Percentiles rank a stretch among this genome's conserved stretches.
phyloP scores from a whole-genome alignment of 2,797 vertebrate species.

The Spinus pinus region DNA sequence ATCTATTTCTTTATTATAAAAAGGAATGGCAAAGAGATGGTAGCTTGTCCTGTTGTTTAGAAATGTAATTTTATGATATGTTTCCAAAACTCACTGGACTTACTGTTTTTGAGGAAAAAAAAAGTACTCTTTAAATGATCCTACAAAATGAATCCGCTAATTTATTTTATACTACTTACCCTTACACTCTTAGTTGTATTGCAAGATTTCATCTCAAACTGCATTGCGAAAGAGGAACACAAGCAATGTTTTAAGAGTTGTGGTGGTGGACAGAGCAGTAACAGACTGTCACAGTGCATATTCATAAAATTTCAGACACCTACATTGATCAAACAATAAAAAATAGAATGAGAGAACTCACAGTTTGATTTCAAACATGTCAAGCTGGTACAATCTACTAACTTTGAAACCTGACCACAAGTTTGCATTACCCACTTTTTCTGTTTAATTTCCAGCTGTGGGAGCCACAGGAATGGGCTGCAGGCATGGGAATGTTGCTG shows the following conservation, averaged over 20 bases:
- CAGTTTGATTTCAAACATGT: slow-evolving; percentile 57
- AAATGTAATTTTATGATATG: not conserved
- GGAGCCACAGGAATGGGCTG: slow-evolving; percentile 72
- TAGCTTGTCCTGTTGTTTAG: not conserved
- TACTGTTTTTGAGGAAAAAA: not conserved
- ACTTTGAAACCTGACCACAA: slow-evolving; percentile 49
- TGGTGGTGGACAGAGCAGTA: not conserved
- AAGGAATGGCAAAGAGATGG: not conserved
- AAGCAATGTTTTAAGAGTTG: not conserved
- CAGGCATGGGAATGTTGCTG: slow-evolving; percentile 56
- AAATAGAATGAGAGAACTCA: slow-evolving; percentile 35
- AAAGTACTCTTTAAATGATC: not conserved
- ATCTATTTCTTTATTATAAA: not conserved
- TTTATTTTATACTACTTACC: not conserved
- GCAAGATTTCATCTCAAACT: not conserved
- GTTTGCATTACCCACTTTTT: slow-evolving; percentile 56
- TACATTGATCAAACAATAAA: slow-evolving; percentile 45
- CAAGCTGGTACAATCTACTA: slow-evolving; percentile 11
- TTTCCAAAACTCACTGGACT: not conserved
- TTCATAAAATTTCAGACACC: slow-evolving; percentile 12
- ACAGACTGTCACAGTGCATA: not conserved
- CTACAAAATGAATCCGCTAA: not conserved
- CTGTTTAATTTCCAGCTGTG: slow-evolving; percentile 64
- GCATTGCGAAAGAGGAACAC: not conserved
- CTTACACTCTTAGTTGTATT: not conserved